Base-by-base conservation (phyloP, 2,888 invertebrate genomes). In the Mythimna ferrago region DNA sequence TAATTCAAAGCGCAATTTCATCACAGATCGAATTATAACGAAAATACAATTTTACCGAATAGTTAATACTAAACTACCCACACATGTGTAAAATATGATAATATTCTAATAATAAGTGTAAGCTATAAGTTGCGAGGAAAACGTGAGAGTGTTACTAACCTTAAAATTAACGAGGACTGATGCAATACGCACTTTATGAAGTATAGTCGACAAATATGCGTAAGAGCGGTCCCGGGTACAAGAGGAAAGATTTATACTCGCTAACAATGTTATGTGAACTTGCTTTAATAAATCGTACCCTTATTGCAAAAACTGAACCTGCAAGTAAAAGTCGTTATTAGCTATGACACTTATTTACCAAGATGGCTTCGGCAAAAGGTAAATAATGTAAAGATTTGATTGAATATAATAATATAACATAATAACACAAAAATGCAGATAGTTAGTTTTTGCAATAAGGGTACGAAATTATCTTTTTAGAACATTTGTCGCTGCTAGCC, bases 161-260 rank as follows among this genome's bases (percentile, higher is more conserved):
- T 56, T 74, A 35, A 70, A 14, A 41, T 68, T 72, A 65, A 67
- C 21, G 68, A 68, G 74, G 76, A 85, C 71, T 75, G 76, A 82
- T 75, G 73, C 48, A 66, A 68, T 53, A 69, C 65, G 69, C 80
- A 81, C 69, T 61, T 73, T 74, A 66, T 66, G 21, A 80, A 71
- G 32, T 73, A 63, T 68, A 66, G 60, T 57, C 58, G n/a, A 58
- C 61, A 35, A 51, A 60, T 56, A 67, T 51, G 67, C 56, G 57
- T 48, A 53, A 61, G 4, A 26, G 14, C 16, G 61, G 80, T 84
- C 81, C 66, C 19, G 38, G 74, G 38, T 60, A 56, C 44, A 7
- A 51, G 41, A 61, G 6, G 2, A 48, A 21, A 60, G 1, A 11
- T n/a, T 38, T 44, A n/a, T 6, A 79, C 19, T 41, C 6, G 54